Evolutionary conservation across 2,113 vertebrate genomes (phyloP).

Genomic region (Heptranchias perlo): DNA sequence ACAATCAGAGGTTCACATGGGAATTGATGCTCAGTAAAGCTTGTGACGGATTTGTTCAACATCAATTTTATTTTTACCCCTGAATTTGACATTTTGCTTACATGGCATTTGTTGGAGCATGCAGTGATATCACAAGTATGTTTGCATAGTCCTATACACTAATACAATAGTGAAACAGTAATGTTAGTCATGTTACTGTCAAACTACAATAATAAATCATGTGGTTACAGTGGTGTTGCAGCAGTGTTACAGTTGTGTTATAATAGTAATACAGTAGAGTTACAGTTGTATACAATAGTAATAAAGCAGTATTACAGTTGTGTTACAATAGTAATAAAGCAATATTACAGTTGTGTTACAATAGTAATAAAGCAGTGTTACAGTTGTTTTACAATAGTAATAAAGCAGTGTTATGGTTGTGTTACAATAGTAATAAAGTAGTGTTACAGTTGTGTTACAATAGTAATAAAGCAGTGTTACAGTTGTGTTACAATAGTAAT

Average conservation of each 20-base stretch:
- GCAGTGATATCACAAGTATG: not conserved
- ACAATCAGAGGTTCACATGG: not conserved
- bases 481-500: not conserved
- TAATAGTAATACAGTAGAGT: not conserved
- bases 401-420: not conserved
- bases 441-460: not conserved
- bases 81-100: not conserved
- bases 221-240: not conserved
- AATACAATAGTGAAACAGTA: not conserved
- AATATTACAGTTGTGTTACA: not conserved
- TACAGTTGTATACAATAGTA: not conserved
- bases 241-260: not conserved
- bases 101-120: not conserved
- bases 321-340: not conserved
- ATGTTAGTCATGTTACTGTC: not conserved
- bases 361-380: too few species aligned
- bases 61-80: not conserved
- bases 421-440: not conserved
- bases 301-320: not conserved
- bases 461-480: not conserved
- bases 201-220: not conserved
- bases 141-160: not conserved
- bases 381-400: not conserved
- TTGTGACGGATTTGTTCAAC: not conserved
- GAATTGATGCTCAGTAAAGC: not conserved